Percentiles rank a stretch among this genome's conserved stretches.
Evolutionary conservation across 2,797 vertebrate genomes (phyloP).

Genomic region (Leptodactylus fallax): DNA sequence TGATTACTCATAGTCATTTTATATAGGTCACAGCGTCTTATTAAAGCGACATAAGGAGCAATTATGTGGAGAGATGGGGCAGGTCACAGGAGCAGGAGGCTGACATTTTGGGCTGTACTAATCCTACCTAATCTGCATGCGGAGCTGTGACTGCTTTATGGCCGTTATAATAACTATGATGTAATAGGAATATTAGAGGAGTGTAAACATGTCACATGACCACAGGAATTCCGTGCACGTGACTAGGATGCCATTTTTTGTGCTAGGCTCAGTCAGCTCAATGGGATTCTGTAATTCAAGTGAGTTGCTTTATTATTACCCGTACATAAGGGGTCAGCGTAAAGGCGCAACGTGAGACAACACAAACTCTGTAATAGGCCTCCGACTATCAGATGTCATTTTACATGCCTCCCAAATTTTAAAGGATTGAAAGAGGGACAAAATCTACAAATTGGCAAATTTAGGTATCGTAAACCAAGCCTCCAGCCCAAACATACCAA

Average conservation of each 20-base stretch:
- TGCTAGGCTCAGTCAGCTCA: too few species aligned
- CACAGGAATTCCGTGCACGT: background rate
- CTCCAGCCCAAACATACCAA: too few species aligned
- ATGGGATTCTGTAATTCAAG: background rate
- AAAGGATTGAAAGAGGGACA: too few species aligned
- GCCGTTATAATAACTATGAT: background rate
- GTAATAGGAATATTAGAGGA: background rate
- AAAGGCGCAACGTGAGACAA: too few species aligned
- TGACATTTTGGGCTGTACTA: background rate
- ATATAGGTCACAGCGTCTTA: conserved; percentile 49
- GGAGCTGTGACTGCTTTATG: background rate
- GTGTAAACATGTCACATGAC: background rate
- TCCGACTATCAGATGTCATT: too few species aligned
- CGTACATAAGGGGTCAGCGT: too few species aligned
- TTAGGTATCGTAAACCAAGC: too few species aligned
- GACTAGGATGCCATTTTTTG: background rate
- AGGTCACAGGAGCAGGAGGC: background rate
- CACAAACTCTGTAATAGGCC: too few species aligned
- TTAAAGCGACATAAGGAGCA: conserved; percentile 46
- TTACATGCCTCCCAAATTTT: too few species aligned
- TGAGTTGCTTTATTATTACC: background rate
- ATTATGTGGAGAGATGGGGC: background rate
- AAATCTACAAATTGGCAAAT: too few species aligned
- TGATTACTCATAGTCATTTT: conserved; percentile 34
- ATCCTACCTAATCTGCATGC: background rate